phyloP scores from a whole-genome alignment of 2,797 vertebrate species.

The Phyllotis vaccarum region DNA sequence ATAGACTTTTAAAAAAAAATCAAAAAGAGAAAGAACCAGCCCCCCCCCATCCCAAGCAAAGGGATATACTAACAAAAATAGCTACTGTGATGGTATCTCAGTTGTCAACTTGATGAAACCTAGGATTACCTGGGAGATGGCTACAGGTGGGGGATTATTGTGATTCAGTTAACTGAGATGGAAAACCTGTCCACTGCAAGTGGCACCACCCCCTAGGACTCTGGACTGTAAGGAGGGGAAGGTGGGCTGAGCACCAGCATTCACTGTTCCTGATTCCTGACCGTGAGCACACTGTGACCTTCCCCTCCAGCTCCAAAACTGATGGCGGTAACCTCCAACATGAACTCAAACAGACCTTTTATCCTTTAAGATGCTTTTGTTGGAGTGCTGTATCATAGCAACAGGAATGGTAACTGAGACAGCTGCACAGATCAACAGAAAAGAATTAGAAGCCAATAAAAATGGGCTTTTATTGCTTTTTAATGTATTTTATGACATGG shows the following conservation, averaged over 20 bases:
- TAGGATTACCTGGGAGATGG: neutral
- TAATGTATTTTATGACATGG: neutral
- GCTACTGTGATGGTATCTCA: neutral
- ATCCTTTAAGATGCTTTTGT: neutral
- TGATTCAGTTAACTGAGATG: neutral
- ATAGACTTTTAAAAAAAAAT: neutral
- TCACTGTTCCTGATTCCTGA: neutral
- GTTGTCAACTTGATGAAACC: neutral
- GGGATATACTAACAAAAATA: neutral
- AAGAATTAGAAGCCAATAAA: constrained; percentile 5
- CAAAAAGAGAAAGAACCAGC: neutral
- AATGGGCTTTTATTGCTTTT: neutral
- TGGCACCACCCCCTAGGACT: neutral
- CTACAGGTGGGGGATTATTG: neutral
- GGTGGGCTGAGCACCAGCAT: neutral
- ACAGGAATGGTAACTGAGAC: neutral
- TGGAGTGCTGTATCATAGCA: neutral
- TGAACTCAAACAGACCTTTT: neutral
- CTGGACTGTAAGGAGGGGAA: neutral
- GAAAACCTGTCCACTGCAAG: neutral
- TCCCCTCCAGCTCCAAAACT: too few species aligned
- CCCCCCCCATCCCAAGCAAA: too few species aligned
- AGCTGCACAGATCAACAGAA: neutral
- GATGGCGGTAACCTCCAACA: neutral
- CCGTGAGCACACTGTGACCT: too few species aligned